These are phyloP conservation scores for Athene noctua DNA, from an alignment of 2,113 vertebrate genomes.

Conservation along the genomic window DNA sequence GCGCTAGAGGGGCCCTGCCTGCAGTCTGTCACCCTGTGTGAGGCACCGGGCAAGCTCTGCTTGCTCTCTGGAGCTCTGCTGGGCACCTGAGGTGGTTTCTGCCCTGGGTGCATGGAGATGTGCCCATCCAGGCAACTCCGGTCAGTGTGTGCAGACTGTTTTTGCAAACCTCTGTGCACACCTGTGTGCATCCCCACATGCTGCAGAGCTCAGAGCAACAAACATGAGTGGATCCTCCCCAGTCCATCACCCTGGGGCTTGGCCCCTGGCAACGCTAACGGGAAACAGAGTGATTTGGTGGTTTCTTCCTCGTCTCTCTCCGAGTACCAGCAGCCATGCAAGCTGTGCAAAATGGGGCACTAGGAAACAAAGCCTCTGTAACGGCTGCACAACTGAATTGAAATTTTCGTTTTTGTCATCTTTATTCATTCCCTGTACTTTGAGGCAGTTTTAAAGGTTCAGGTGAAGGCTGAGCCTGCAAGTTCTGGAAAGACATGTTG, in stretches of 20 bases:
- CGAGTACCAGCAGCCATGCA: neutral
- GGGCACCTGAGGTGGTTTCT: neutral
- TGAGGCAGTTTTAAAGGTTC: neutral
- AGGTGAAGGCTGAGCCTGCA: constrained; percentile 30
- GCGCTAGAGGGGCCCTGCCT: neutral
- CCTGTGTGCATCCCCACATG: too few species aligned
- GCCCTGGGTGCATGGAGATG: neutral
- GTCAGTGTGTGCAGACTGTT: neutral
- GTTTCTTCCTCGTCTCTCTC: neutral
- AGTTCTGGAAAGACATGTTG: neutral
- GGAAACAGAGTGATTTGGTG: neutral
- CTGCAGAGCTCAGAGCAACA: neutral
- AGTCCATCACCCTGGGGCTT: neutral
- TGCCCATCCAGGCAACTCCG: neutral
- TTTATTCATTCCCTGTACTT: neutral
- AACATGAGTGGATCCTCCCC: neutral
- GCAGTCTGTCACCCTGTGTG: neutral
- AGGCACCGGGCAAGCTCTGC: neutral
- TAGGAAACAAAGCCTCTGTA: neutral
- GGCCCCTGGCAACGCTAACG: neutral
- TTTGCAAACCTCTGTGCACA: neutral
- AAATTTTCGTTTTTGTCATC: neutral
- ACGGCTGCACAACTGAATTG: neutral
- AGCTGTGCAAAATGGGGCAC: neutral
- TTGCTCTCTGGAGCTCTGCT: neutral